Base-by-base conservation (phyloP, 2,888 invertebrate species). In the Leucophenga montana region DNA sequence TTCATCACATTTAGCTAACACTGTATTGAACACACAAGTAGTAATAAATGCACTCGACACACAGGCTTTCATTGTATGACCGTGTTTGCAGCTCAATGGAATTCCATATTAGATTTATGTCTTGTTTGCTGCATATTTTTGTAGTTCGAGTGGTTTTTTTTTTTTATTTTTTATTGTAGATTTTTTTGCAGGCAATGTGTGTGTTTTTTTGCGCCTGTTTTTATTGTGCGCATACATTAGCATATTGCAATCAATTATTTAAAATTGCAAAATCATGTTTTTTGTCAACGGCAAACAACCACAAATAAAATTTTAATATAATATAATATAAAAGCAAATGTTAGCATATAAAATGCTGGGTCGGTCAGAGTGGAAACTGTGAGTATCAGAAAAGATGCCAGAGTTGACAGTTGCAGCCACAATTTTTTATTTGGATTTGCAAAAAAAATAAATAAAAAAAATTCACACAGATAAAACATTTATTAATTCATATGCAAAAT, bases 401-500 rank as follows among this genome's bases (percentile, higher is more conserved):
- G 31, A 39, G 31, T 33, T 59, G 59, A 59, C 66, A 53, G 20
- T 44, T 53, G 50, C 67, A 33, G 57, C 66, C 53, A 62, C 54
- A 53, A 48, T 31, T 46, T 39, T 39, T 11, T 39, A 1, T 39
- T 39, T 39, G 5, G 13, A n/a, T 48, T n/a, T 48, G 13, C n/a
- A n/a, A n/a, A n/a, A n/a, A n/a, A 11, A 11, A n/a, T 59, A 67
- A 39, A 66, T 53, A 2, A n/a, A 70, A 56, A n/a, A 61, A n/a
- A 39, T 39, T 39, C 8, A 8, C 11, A 71, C 78, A 79, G 84
- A 82, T 85, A 85, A 81, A 64, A 80, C 78, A 80, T 84, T 80
- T 84, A 84, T 84, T 84, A 84, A 84, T 83, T 80, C 83, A 84
- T 84, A 85, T 85, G 75, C 80, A 82, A 81, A 84, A 84, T 83